Base-by-base conservation (phyloP, 1,140 invertebrate genomes). In the Nephila pilipes region DNA sequence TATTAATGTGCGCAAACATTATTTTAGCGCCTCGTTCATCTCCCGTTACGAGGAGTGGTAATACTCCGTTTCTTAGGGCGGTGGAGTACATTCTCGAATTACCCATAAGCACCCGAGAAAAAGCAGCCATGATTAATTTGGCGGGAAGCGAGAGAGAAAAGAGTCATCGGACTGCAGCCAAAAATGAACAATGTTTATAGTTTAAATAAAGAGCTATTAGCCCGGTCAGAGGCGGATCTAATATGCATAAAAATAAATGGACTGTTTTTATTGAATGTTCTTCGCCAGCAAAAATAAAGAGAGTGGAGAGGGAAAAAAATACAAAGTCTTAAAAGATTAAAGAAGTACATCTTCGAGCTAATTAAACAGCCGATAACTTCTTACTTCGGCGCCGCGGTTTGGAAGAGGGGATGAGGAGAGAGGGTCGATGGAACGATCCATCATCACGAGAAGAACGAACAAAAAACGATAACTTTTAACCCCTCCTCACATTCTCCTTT, bases 211-310 rank as follows among this genome's bases (percentile, higher is more conserved):
- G 25, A 75, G 69, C 18, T 46, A 10, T 46, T 46, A 4, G 46
- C 46, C 46, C 46, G 46, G 46, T 32, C 69, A 36, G 14, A 36
- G 32, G 69, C 32, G 29, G 29, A 69, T 32, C 29, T 75, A 75
- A 75, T 75, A 75, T 32, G 69, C 69, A 75, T 75, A 75, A 75
- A 75, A 75, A 75, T 75, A 75, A 75, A 75, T 75, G 29, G 69
- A 75, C 69, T 75, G 69, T 75, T 75, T 75, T 75, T 75, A 75
- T 75, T 75, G 69, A 75, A 20, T 32, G 14, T 32, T 36, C 25
- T 18, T 75, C 18, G 14, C 25, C 69, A 12, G 63, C 14, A 65
- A 25, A 29, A 75, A 75, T 32, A 75, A 75, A 32, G 29, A 36
- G 65, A 75, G 29, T 8, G 69, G 18, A 75, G 69, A 18, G 69